Base-by-base conservation (phyloP, 1,140 invertebrate genomes). In the Drosophila subpulchrella region DNA sequence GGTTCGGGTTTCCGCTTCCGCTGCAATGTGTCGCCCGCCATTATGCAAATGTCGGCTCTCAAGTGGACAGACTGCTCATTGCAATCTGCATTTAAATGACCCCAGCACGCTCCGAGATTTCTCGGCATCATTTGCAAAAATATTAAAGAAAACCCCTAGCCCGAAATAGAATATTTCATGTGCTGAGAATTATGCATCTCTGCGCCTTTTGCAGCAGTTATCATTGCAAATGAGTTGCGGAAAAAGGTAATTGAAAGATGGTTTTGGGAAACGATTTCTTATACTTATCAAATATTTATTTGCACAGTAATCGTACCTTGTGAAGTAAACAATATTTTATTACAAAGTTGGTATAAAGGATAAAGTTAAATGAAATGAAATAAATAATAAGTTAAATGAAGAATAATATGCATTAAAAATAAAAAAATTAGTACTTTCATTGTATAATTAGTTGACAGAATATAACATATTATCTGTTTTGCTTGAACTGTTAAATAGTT, bases 21-120 rank as follows among this genome's bases (percentile, higher is more conserved):
- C 48, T 88, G 83, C 83, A 86, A 86, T 86, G 83, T 88, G 83
- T 88, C 84, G 79, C 79, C 76, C 76, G 72, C 75, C 79, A 89
- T 83, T 89, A 89, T 88, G 83, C 84, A 89, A 89, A 88, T 88
- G 72, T 30, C 36, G 41, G 59, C 71, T 56, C 53, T 56, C 71
- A 65, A 75, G 71, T 76, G 73, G 72, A 76, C 75, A 61, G 50
- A 58, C 78, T 77, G 81, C 82, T 78, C 74, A 83, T 76, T 88
- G 83, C 84, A 88, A 88, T 89, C 84, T 89, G 84, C 84, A 89
- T 89, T 90, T 81, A 81, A 89, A 89, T 89, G 85, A 89, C 84
- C 81, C 76, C 41, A 50, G 46, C 46, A 39, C 58, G 48, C 58
- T 44, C 82, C 65, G 78, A 86, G 83, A 85, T 85, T 85, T 70